Percentiles rank a stretch among this genome's conserved stretches.
These are phyloP conservation scores for Cygnus buccinator DNA, from an alignment of 2,113 vertebrate genomes.

Conservation along the genomic window DNA sequence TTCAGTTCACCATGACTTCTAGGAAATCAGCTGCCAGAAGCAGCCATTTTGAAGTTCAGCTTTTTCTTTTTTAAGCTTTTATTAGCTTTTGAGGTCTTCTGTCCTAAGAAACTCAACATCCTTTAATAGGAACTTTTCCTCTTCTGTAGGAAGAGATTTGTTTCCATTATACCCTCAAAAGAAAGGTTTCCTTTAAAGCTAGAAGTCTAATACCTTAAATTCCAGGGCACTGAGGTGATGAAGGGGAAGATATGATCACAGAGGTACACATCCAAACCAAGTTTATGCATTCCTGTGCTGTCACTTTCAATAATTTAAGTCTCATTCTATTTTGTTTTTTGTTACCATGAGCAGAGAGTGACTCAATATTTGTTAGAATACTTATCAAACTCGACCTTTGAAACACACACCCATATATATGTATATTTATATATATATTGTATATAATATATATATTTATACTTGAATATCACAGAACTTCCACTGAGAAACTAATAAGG, in stretches of 20 bases:
- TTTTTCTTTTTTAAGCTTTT: background rate
- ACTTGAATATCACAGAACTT: background rate
- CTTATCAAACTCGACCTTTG: background rate
- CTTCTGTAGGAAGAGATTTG: background rate
- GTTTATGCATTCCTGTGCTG: background rate
- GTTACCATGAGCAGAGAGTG: background rate
- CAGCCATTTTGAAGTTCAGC: background rate
- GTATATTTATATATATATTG: no score
- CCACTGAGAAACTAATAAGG: background rate
- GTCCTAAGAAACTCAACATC: background rate
- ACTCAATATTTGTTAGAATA: background rate
- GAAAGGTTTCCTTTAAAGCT: background rate
- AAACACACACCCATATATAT: accelerated
- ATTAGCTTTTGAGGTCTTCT: background rate
- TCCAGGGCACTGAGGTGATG: background rate
- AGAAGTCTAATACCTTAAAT: background rate
- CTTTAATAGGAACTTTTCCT: background rate
- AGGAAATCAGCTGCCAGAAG: conserved; percentile 22
- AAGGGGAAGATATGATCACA: background rate
- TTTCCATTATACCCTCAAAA: background rate
- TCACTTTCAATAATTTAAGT: background rate
- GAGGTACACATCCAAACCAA: background rate
- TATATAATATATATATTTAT: background rate
- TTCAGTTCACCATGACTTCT: conserved; percentile 19
- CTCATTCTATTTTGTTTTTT: background rate